Evolutionary conservation across 2,113 vertebrate genomes (phyloP).

Genomic region (Rattus norvegicus): GRCr8 NC_086034.1:18930001-18930500

Average conservation of each 20-base stretch:
- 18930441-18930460: too few relatives aligned
- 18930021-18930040: conserved; percentile 98
- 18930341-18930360: conserved; percentile 98
- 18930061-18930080: background rate
- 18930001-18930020: conserved; percentile 96
- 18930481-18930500: background rate
- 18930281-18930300: conserved; percentile 90
- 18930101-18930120: background rate
- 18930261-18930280: background rate
- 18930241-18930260: background rate
- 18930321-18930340: conserved; percentile 85
- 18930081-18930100: background rate
- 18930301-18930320: conserved; percentile 87
- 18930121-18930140: rapidly evolving
- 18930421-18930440: conserved; percentile 83
- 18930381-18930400: conserved; percentile 95
- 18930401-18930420: conserved; percentile 96
- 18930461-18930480: background rate
- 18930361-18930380: conserved; percentile 95
- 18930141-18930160: background rate
- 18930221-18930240: background rate
- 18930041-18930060: conserved; percentile 79
- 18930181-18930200: background rate
- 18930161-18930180: background rate
- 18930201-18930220: too few relatives aligned